Percentiles rank a stretch among this genome's conserved stretches.
Evolutionary conservation across 35 echinoderm and acorn worm species (phyloP).

Genomic region (Stichopus chloronotus): DNA sequence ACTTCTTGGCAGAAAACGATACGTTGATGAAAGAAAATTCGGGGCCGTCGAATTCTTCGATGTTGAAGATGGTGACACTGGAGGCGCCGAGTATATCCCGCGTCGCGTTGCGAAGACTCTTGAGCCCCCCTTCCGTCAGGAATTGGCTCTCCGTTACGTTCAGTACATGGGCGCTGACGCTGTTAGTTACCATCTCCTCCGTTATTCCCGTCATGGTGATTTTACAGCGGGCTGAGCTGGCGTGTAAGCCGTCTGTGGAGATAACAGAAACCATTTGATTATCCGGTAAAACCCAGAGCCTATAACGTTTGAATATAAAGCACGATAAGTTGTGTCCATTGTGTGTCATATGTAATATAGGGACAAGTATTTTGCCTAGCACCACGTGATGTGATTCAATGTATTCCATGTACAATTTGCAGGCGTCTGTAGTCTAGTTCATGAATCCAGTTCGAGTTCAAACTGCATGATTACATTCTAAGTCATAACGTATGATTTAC

Average conservation of each 20-base stretch:
- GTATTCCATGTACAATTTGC: no score
- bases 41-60: constrained; percentile 66
- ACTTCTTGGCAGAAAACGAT: constrained; percentile 71
- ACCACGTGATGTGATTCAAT: no score
- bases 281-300: background rate
- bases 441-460: no score
- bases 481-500: no score
- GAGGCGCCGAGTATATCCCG: constrained; percentile 56
- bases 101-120: constrained; percentile 58
- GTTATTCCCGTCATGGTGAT: constrained; percentile 70
- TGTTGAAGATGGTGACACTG: constrained; percentile 84
- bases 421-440: no score
- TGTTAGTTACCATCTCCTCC: constrained; percentile 67
- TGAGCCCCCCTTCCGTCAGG: constrained; percentile 50
- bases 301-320: background rate
- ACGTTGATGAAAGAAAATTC: constrained; percentile 61
- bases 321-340: no score
- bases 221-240: constrained; percentile 66
- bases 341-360: no score
- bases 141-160: constrained; percentile 73
- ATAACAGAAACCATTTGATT: background rate
- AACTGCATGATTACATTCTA: no score
- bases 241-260: constrained; percentile 78
- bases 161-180: constrained; percentile 75
- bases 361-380: no score